A percentile compares a stretch with the other conserved stretches of the same genome.
Conservation (phyloP, 2,113 vertebrate species). For the Axis porcinus region DNA sequence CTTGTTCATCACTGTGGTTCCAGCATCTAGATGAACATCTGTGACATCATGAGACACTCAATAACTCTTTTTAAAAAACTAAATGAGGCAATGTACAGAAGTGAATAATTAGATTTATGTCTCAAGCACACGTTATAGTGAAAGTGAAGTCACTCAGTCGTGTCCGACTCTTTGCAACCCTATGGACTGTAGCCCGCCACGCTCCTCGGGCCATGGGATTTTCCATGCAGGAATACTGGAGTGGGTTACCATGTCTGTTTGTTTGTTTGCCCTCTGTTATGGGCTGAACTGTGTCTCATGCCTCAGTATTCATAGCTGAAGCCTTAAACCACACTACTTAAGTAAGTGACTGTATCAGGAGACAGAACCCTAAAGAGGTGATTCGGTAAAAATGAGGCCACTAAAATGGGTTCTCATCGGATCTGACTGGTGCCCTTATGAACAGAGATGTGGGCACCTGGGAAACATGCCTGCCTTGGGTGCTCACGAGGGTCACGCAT, state of each 20-base stretch:
- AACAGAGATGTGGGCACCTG: background rate
- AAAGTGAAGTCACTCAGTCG: background rate
- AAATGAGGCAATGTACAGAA: background rate
- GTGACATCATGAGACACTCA: background rate
- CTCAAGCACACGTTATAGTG: background rate
- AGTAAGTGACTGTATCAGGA: background rate
- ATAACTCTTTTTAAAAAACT: background rate
- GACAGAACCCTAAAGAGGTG: background rate
- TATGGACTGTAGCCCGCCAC: background rate
- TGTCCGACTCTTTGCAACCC: background rate
- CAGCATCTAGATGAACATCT: background rate
- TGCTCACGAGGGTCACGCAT: fast-evolving
- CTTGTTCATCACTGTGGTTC: background rate
- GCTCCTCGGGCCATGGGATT: background rate
- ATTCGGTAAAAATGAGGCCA: background rate
- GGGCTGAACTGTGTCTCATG: background rate
- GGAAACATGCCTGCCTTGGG: background rate
- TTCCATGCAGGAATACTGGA: background rate
- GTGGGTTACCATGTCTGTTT: background rate
- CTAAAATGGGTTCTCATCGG: background rate
- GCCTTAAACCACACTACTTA: background rate
- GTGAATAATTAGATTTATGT: background rate
- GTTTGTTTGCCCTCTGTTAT: background rate
- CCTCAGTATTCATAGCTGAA: background rate
- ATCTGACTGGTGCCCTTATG: background rate